Evolutionary conservation across 1,140 invertebrate genomes (phyloP).

Genomic region (Tetragnatha versicolor): DNA sequence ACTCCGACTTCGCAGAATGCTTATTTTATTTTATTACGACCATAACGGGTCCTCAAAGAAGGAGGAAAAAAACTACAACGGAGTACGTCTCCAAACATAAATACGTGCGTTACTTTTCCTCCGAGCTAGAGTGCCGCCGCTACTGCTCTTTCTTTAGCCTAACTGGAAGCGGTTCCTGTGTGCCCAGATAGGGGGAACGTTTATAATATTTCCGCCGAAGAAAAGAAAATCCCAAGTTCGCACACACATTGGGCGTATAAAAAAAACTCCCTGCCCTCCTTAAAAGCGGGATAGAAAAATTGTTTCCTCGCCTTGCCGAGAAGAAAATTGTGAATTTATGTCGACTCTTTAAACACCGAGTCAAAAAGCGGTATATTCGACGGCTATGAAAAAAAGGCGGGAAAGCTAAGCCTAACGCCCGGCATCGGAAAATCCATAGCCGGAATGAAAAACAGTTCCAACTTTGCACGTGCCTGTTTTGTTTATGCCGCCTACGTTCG

Average conservation of each 20-base stretch:
- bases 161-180: too few relatives aligned
- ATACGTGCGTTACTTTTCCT: too few relatives aligned
- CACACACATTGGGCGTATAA: not conserved
- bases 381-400: not conserved
- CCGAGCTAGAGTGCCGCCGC: too few relatives aligned
- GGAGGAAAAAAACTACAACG: too few relatives aligned
- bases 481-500: slow-evolving; percentile 9
- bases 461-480: slow-evolving; percentile 29
- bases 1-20: too few relatives aligned
- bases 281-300: not conserved
- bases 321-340: slow-evolving; percentile 43
- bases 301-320: not conserved
- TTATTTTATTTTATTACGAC: too few relatives aligned
- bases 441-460: slow-evolving; percentile 25
- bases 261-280: not conserved
- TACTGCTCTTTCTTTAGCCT: too few relatives aligned
- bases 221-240: too few relatives aligned
- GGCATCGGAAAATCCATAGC: slow-evolving; percentile 27
- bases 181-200: too few relatives aligned
- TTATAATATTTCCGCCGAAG: too few relatives aligned
- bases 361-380: slow-evolving; percentile 31
- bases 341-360: slow-evolving; percentile 33
- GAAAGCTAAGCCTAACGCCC: not conserved
- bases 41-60: too few relatives aligned
- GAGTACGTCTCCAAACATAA: too few relatives aligned